These are phyloP conservation scores for Liodrosophila aerea DNA, from an alignment of 2,888 invertebrate species.

Conservation along the genomic window DNA sequence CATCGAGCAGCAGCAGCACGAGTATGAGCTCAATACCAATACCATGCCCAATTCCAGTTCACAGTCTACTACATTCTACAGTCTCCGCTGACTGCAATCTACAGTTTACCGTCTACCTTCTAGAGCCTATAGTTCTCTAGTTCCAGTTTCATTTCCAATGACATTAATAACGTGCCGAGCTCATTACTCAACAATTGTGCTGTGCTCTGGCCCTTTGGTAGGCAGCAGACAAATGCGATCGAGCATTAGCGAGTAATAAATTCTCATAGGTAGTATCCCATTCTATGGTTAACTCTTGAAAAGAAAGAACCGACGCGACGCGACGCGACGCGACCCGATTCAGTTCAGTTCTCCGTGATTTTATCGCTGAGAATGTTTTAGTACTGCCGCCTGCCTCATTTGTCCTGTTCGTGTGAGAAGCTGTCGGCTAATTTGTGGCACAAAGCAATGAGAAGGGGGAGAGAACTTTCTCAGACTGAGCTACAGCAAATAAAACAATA, in stretches of 20 bases:
- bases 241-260: slow-evolving; percentile 80
- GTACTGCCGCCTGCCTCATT: slow-evolving; percentile 49
- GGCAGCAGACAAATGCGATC: slow-evolving; percentile 67
- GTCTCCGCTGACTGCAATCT: too few species aligned
- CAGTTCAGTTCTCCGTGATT: slow-evolving; percentile 25
- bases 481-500: neutral
- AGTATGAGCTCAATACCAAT: slow-evolving; percentile 20
- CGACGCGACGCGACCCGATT: slow-evolving; percentile 22
- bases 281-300: slow-evolving; percentile 53
- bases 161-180: slow-evolving; percentile 76
- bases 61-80: slow-evolving; percentile 20
- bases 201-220: slow-evolving; percentile 16
- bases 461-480: slow-evolving; percentile 1
- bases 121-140: too few species aligned
- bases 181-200: slow-evolving; percentile 75
- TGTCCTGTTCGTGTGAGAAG: slow-evolving; percentile 56
- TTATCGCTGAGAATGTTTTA: slow-evolving; percentile 56
- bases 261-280: slow-evolving; percentile 59
- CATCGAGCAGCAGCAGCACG: slow-evolving; percentile 34
- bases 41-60: slow-evolving; percentile 6
- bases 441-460: neutral
- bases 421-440: slow-evolving; percentile 49
- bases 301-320: slow-evolving; percentile 53
- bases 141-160: slow-evolving; percentile 42
- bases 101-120: too few species aligned